These are phyloP conservation scores for Sthenelais limicola DNA, from an alignment of 2,888 invertebrate genomes.

Conservation along the genomic window DNA sequence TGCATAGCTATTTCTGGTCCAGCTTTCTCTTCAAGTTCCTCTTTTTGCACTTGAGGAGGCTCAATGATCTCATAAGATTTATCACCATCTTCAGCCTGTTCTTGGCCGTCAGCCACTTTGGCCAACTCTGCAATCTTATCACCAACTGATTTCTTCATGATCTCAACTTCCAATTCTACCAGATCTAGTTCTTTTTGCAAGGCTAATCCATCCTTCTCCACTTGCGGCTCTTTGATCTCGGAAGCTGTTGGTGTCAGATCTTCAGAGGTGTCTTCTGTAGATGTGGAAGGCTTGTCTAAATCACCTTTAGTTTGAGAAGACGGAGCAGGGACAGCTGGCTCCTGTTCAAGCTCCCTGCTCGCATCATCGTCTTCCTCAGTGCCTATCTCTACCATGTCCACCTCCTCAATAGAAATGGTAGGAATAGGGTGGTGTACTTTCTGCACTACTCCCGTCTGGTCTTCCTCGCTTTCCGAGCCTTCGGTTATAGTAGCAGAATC, in stretches of 20 bases:
- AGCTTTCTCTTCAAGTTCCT: neutral
- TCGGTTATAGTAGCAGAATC: slow-evolving; percentile 27
- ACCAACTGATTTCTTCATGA: slow-evolving; percentile 10
- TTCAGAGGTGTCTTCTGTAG: neutral
- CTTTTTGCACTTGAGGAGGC: no score
- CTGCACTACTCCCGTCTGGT: slow-evolving; percentile 28
- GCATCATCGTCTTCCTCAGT: slow-evolving; percentile 37
- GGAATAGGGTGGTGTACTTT: slow-evolving; percentile 36
- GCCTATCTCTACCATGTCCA: slow-evolving; percentile 32
- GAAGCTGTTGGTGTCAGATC: neutral
- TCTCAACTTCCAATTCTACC: slow-evolving; percentile 22
- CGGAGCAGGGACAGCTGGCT: neutral
- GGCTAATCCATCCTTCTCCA: neutral
- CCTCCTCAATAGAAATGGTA: slow-evolving; percentile 39
- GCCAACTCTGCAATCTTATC: slow-evolving; percentile 33
- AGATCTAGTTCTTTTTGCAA: slow-evolving; percentile 30
- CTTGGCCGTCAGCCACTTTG: neutral
- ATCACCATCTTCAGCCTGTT: neutral
- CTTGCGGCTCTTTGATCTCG: neutral
- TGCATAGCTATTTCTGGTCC: neutral
- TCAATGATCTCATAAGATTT: no score
- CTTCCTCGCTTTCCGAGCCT: slow-evolving; percentile 38
- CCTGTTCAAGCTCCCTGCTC: slow-evolving; percentile 9
- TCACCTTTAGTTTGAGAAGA: neutral
- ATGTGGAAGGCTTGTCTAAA: neutral